Evolutionary conservation across 2,888 invertebrate genomes (phyloP), one percentile per base, ranked within the genome.

Genomic region (Notocelia uddmanniana): DNA sequence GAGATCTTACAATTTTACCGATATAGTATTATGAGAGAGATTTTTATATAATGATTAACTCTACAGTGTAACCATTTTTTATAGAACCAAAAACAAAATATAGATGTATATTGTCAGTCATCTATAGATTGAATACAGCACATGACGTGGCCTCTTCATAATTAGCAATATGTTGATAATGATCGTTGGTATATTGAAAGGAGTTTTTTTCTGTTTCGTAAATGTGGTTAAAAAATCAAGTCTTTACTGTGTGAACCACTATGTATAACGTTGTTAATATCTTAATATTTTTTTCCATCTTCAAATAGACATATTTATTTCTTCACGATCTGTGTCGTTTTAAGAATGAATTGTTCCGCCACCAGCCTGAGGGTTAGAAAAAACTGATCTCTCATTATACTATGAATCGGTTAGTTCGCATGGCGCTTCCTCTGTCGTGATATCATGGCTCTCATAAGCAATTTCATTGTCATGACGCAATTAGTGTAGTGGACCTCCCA

Each of bases 391-490:
- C 63, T 71, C 66, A 71, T 67, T 31, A 54, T 58, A 63, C 63
- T 54, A 18, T 37, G 21, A 66, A 45, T 60, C 66, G 81, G 81
- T 84, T 90, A 89, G 89, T 82, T 89, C 84, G 92, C 92, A 92
- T 92, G 83, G 90, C 89, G 80, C 82, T 79, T 83, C 87, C 82
- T 81, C 81, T 80, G 77, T 79, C 80, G 85, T 89, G 64, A 64
- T 91, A 91, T 93, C 93, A 93, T 93, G 92, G 92, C 93, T 92
- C 86, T 89, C 88, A 88, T 86, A 80, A 85, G 93, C 93, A 92
- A 93, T 91, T 85, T 89, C 93, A 93, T 93, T 93, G 93, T 93
- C 93, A 93, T 93, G 93, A 92, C 85, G 93, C 93, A 93, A 93
- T 87, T 84, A 82, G 81, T 78, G 77, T 79, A 78, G 79, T 80